These are phyloP conservation scores for Bothrops alternatus DNA, from an alignment of 2,797 vertebrate genomes.

Conservation along the genomic window DNA sequence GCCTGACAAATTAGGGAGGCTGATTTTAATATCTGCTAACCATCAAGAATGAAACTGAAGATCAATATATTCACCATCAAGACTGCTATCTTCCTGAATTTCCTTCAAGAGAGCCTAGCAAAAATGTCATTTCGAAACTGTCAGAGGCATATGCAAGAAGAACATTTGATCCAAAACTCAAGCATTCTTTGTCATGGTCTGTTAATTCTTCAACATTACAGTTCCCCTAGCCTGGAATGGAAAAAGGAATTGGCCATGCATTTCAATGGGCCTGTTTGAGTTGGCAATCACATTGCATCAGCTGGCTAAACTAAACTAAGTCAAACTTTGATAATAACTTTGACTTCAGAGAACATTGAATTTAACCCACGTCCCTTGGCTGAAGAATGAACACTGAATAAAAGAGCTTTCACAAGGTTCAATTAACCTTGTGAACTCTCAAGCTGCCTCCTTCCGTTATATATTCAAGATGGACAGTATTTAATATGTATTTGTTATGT, in stretches of 20 bases:
- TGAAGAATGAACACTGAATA: neutral
- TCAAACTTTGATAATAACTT: neutral
- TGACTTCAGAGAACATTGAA: neutral
- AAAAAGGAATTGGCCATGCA: neutral
- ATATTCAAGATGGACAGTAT: no score
- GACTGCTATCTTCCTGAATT: neutral
- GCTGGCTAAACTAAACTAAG: neutral
- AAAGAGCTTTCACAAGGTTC: neutral
- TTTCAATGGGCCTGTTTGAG: neutral
- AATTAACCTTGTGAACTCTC: neutral
- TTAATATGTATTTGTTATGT: no score
- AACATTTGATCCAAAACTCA: neutral
- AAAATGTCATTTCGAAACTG: neutral
- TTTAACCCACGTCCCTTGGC: neutral
- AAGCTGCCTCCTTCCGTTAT: no score
- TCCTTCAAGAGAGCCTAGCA: neutral
- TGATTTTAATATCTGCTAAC: slow-evolving; percentile 9
- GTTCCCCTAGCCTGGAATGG: neutral
- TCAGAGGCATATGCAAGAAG: neutral
- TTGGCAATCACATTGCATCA: neutral
- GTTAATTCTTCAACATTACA: neutral
- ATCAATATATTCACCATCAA: neutral
- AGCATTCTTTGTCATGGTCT: neutral
- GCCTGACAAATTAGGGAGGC: neutral
- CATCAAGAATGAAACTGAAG: neutral